A percentile compares a stretch with the other conserved stretches of the same genome.
phyloP scores from a whole-genome alignment of 2,797 vertebrate species.

The Smutsia gigantea region DNA sequence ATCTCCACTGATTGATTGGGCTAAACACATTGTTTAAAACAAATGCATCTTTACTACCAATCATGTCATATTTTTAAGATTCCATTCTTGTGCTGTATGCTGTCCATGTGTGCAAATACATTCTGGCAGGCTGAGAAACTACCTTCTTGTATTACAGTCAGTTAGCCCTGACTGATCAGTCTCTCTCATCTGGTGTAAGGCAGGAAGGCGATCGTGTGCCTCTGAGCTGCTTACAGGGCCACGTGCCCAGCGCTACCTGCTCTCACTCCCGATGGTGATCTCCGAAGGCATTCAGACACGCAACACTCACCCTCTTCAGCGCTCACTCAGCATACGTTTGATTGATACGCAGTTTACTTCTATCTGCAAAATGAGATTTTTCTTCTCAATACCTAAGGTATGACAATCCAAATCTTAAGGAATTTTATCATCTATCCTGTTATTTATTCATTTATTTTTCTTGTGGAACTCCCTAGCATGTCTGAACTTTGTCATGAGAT shows the following conservation, averaged over 20 bases:
- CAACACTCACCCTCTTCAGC: neutral
- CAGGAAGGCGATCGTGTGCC: no score
- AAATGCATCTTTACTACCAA: neutral
- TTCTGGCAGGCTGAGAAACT: neutral
- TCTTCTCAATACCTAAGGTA: neutral
- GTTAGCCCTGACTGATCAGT: neutral
- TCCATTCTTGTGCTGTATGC: neutral
- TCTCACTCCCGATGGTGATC: neutral
- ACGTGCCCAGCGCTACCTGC: rapidly evolving
- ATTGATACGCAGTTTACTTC: neutral
- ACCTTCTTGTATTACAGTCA: neutral
- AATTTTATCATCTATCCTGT: neutral
- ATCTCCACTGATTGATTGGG: neutral
- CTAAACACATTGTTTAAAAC: neutral
- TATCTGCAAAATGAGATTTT: neutral
- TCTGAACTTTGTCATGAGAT: neutral
- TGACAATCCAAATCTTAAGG: neutral
- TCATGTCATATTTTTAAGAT: neutral
- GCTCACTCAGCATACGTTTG: neutral
- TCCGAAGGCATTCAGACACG: neutral
- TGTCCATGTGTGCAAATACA: neutral
- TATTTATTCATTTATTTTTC: neutral
- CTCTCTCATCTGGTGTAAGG: neutral
- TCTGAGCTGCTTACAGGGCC: neutral
- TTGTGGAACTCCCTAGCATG: neutral